These are phyloP conservation scores for Cerastis leucographa DNA, from an alignment of 2,888 invertebrate genomes.

Conservation along the genomic window DNA sequence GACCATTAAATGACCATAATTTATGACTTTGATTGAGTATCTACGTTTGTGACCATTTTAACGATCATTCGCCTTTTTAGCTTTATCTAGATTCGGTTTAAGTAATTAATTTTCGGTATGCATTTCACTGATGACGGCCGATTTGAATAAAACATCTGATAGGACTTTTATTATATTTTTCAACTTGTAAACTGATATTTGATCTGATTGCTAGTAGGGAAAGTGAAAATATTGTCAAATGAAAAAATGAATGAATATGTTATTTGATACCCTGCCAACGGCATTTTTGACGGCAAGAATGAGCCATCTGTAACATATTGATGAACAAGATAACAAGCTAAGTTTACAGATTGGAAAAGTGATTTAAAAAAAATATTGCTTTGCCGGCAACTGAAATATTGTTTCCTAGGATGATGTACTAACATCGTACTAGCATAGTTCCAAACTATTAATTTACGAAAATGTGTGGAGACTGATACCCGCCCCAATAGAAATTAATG, in stretches of 20 bases:
- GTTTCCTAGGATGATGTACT: background rate
- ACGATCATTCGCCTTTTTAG: slow-evolving; percentile 72
- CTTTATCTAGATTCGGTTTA: slow-evolving; percentile 69
- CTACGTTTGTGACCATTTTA: slow-evolving; percentile 73
- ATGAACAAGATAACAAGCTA: background rate
- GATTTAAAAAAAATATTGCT: background rate
- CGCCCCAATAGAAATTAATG: background rate
- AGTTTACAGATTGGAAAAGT: background rate
- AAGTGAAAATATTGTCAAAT: slow-evolving; percentile 37
- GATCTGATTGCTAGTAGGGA: slow-evolving; percentile 42
- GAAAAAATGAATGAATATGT: slow-evolving; percentile 7
- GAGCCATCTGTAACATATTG: background rate
- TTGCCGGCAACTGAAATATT: background rate
- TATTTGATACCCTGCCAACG: slow-evolving; percentile 27
- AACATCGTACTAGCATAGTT: background rate
- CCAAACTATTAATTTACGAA: background rate
- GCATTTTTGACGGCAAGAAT: slow-evolving; percentile 22
- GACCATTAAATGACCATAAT: slow-evolving; percentile 75
- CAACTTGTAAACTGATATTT: slow-evolving; percentile 47
- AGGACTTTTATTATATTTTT: slow-evolving; percentile 34
- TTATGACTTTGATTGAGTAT: slow-evolving; percentile 77
- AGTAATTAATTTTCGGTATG: slow-evolving; percentile 71
- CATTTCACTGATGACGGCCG: slow-evolving; percentile 58
- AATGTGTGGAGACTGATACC: background rate
- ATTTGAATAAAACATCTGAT: slow-evolving; percentile 48